phyloP scores from a whole-genome alignment of 2,888 invertebrate species.

The Drosophila prostipennis region DNA sequence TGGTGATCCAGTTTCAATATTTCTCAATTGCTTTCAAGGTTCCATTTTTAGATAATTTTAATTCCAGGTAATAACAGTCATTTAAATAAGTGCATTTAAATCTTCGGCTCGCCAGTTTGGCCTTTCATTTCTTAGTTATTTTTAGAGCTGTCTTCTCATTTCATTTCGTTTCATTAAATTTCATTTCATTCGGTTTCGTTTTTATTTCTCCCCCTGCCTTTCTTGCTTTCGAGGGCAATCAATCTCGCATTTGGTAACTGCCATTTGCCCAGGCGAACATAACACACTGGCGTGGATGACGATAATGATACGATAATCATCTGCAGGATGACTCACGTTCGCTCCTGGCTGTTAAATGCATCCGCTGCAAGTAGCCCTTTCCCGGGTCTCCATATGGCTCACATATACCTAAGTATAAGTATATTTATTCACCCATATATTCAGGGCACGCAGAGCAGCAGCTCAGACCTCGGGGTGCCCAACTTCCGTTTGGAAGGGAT shows the following conservation, averaged over 20 bases:
- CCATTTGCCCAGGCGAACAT: constrained; percentile 40
- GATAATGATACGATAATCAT: constrained; percentile 40
- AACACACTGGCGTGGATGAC: constrained; percentile 9
- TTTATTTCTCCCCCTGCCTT: constrained; percentile 16
- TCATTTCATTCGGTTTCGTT: constrained; percentile 19
- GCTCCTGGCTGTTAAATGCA: constrained; percentile 50
- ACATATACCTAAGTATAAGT: not conserved
- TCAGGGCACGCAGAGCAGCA: constrained; percentile 31
- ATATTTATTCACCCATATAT: not conserved
- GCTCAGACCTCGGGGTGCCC: constrained; percentile 27
- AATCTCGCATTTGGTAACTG: constrained; percentile 39
- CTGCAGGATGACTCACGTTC: constrained; percentile 36
- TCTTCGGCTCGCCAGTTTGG: no score
- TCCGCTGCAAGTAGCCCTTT: constrained; percentile 40
- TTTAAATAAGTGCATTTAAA: not conserved
- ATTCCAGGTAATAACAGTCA: no score
- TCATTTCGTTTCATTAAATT: constrained; percentile 17
- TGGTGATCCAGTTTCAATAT: no score
- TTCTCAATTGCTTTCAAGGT: not conserved
- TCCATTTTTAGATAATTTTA: no score
- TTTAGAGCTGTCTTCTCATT: constrained; percentile 20
- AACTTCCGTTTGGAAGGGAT: constrained; percentile 35
- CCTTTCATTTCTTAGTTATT: not conserved
- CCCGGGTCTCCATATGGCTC: constrained; percentile 8
- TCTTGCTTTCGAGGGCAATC: constrained; percentile 28